Base-by-base conservation (phyloP, 2,888 invertebrate species). In the Dendrolimus pini region DNA sequence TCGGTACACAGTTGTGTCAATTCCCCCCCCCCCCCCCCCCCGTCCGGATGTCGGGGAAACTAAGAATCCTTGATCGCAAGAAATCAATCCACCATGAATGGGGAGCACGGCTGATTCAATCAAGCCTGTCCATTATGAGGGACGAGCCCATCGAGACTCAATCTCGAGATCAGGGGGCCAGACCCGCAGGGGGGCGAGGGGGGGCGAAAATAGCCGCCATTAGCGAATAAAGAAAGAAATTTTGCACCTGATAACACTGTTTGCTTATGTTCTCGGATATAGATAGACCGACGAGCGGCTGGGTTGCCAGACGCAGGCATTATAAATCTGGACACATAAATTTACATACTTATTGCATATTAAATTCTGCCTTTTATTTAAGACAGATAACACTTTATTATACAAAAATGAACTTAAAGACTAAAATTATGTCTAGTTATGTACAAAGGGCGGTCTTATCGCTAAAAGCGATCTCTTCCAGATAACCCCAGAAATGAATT, bases 21-120 rank as follows among this genome's bases (percentile, higher is more conserved):
- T 18, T 18, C 18, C 18, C 1, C n/a, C n/a, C n/a, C 18, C 2
- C 18, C 18, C 18, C 18, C 2, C 18, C 12, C 47, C 47, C 47
- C 9, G 9, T 47, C 47, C 47, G 30, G 8, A 12, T 47, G 47
- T 10, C 9, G 47, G 10, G 9, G 47, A 47, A 47, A 47, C 47
- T 9, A 47, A 47, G 6, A 47, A 47, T 9, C 47, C 67, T 73
- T 71, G 75, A 75, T 78, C 72, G 67, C 62, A 47, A 47, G 62
- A 68, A 71, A 80, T 75, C 78, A 72, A 81, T 79, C 72, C 68
- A 62, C 71, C 68, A 59, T 80, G 76, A 82, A 82, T 78, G 75
- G 78, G 73, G 77, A 82, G 81, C 77, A 74, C 77, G 73, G 72
- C 72, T 76, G 78, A 82, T 83, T 78, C 78, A 80, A 82, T 82